A percentile compares a stretch with the other conserved stretches of the same genome.
Conservation (phyloP, 2,797 vertebrate genomes). For the Anas georgica region DNA sequence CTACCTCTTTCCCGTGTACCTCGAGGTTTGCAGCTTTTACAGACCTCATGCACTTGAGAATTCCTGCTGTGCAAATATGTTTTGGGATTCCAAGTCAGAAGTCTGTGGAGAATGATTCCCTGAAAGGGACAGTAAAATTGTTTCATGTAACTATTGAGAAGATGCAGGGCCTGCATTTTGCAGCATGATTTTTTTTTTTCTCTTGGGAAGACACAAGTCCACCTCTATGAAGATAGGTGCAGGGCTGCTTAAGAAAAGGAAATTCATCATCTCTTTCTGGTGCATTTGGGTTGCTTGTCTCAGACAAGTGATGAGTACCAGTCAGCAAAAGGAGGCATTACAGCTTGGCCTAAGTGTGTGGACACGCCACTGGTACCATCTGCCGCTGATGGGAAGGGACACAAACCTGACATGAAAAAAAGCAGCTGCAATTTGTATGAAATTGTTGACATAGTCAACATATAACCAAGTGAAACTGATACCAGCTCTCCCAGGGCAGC, state of each 20-base stretch:
- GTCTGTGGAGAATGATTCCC: not conserved
- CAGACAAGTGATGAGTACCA: not conserved
- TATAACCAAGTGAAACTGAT: not conserved
- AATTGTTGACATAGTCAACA: not conserved
- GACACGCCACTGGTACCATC: no score
- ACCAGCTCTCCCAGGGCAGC: not conserved
- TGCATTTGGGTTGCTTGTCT: not conserved
- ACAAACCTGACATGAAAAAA: not conserved
- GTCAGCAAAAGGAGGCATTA: not conserved
- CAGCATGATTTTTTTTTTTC: not conserved
- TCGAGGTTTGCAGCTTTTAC: not conserved
- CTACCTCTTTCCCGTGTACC: accelerated
- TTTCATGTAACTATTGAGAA: not conserved
- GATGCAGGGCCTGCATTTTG: not conserved
- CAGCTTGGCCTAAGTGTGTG: not conserved
- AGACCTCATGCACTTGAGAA: not conserved
- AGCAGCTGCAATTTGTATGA: not conserved
- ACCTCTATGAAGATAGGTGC: not conserved
- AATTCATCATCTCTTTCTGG: accelerated
- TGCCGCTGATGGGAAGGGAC: not conserved
- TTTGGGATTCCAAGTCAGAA: not conserved
- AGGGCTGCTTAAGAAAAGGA: not conserved
- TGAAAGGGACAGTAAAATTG: not conserved
- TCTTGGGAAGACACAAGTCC: not conserved
- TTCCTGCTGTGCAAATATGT: not conserved